Evolutionary conservation across 92 coral and sea anemone genomes (phyloP).

Genomic region (Epizoanthus fatuus): DNA sequence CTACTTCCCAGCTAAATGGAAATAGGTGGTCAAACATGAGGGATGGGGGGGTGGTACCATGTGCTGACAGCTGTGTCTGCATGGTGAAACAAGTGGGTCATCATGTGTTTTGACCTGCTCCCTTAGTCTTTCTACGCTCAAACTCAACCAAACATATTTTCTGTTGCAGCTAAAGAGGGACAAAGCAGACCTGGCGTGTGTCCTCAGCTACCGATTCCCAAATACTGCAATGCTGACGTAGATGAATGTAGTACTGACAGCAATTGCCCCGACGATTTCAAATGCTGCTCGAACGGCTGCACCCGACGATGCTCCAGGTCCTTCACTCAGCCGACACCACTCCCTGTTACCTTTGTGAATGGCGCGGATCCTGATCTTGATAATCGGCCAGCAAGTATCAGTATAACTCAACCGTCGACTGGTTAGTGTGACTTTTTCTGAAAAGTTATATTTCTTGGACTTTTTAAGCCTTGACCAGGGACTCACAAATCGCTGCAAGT

Average conservation of each 20-base stretch:
- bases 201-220: constrained; percentile 15
- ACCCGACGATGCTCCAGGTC: constrained; percentile 20
- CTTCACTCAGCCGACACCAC: neutral
- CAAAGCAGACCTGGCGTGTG: neutral
- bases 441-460: neutral
- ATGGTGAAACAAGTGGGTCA: too few relatives aligned
- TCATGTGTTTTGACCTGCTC: too few relatives aligned
- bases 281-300: constrained; percentile 19
- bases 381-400: neutral
- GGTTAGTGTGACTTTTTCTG: neutral
- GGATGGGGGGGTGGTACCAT: too few relatives aligned
- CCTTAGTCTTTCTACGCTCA: too few relatives aligned
- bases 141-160: neutral
- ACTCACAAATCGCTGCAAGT: neutral
- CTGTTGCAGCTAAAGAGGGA: neutral
- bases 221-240: neutral
- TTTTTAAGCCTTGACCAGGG: too few relatives aligned
- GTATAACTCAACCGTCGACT: neutral
- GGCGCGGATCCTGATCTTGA: neutral
- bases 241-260: neutral
- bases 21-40: too few relatives aligned
- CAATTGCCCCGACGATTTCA: neutral
- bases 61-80: too few relatives aligned
- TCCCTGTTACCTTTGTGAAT: neutral
- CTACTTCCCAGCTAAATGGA: too few relatives aligned